phyloP scores from a whole-genome alignment of 2,797 vertebrate species.

The Australoheros facetus region DNA sequence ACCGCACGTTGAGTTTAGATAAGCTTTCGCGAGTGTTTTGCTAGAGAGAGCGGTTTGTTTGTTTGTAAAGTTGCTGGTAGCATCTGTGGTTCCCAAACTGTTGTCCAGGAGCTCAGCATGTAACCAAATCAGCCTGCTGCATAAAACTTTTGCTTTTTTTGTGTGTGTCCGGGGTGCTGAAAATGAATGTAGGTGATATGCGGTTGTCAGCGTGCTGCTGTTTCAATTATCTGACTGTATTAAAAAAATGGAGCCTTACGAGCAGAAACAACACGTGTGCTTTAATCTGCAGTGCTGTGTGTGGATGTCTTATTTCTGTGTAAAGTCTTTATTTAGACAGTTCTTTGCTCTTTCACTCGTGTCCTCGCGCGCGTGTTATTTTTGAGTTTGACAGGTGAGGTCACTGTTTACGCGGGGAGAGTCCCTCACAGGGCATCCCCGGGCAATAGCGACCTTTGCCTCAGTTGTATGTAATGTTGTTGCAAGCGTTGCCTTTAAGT shows the following conservation, averaged over 20 bases:
- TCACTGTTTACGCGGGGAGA: slow-evolving; percentile 25
- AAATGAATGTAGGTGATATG: not conserved
- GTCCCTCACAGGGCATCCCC: not conserved
- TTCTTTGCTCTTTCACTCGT: not conserved
- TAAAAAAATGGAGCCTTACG: not conserved
- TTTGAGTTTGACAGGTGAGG: slow-evolving; percentile 32
- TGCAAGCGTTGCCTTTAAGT: not conserved
- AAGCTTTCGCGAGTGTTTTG: not conserved
- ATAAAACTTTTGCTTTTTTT: not conserved
- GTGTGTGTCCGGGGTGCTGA: accelerated
- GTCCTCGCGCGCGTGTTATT: not conserved
- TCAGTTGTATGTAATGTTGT: not conserved
- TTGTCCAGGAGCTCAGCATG: not conserved
- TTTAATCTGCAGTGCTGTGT: not conserved
- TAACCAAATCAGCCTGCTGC: not conserved
- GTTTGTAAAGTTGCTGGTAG: not conserved
- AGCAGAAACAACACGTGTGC: slow-evolving; percentile 1
- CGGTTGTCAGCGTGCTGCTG: not conserved
- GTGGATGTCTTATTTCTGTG: too few species aligned
- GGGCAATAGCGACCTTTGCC: not conserved
- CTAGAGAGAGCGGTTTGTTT: not conserved
- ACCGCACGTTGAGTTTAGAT: not conserved
- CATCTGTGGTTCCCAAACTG: not conserved
- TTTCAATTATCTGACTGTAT: not conserved
- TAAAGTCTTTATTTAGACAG: not conserved